Base-by-base conservation (phyloP, 2,797 vertebrate genomes). In the Hydrolagus colliei region DNA sequence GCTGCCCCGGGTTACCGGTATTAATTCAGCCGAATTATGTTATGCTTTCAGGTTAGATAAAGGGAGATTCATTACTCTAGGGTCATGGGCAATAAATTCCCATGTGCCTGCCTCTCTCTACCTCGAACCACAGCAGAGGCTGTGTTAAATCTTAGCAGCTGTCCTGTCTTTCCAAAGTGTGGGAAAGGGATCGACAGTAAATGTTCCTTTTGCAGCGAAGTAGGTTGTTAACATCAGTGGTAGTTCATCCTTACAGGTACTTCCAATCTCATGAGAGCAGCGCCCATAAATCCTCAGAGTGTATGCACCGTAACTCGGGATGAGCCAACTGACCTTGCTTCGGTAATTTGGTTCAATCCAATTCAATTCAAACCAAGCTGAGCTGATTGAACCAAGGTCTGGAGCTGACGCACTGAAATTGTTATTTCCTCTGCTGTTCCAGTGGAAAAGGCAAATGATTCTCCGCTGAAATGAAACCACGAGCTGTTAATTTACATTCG, bases 291-390 rank as follows among this genome's bases (percentile, higher is more conserved):
- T 84, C 32, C 32, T 84, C 65, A 41, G 18, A 84, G 79, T 63
- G 11, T 35, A 32, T 16, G 71, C 41, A 84, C 79, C 20, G 65
- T n/a, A 35, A 84, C 13, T 20, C 9, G 65, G 27, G 32, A 20
- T 84, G 79, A 35, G 79, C 71, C 22, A 80, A 65, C 77, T 65
- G 79, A 71, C 79, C 79, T 84, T 84, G 65, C 32, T 84, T 68
- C 79, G 41, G 65, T 41, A 84, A 68, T 84, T 84, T 84, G 79
- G 16, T 84, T 84, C 79, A 84, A 10, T 71, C 71, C 65, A 84
- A 20, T 75, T 75, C 73, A 41, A 80, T 71, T 84, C 79, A 84
- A 71, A 35, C 32, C 79, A 84, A 84, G 14, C 79, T 63, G 41
- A 84, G 63, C 77, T 80, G 77, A 80, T 65, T 62, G 65, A 80